Conservation (phyloP, 1,140 invertebrate species). For the Leptinotarsa texana region DNA sequence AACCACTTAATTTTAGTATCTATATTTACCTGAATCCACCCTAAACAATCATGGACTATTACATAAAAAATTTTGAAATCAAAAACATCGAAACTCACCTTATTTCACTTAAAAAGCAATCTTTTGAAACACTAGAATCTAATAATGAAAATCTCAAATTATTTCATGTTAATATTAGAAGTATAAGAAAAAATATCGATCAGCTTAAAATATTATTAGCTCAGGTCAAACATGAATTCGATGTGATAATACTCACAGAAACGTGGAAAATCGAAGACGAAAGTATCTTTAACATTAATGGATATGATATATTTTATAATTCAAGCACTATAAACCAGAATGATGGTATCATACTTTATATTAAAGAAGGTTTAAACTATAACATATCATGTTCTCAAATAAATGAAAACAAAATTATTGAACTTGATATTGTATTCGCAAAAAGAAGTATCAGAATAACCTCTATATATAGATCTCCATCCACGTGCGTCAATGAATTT, state of each 20-base stretch:
- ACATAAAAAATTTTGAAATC: no score
- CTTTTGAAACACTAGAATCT: neutral
- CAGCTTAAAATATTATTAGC: slow-evolving; percentile 1
- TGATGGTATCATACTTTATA: slow-evolving; percentile 8
- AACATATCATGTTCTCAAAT: neutral
- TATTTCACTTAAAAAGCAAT: no score
- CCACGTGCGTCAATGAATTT: neutral
- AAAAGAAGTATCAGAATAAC: slow-evolving; percentile 1
- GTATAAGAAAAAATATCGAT: neutral
- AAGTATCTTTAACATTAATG: neutral
- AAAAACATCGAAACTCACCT: no score
- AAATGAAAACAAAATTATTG: neutral
- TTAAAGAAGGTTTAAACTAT: neutral
- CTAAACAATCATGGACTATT: no score
- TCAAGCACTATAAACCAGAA: neutral
- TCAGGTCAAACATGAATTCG: neutral
- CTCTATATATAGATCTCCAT: slow-evolving; percentile 4
- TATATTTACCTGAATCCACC: no score
- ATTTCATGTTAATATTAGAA: slow-evolving; percentile 5
- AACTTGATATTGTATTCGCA: neutral
- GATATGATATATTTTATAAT: neutral
- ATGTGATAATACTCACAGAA: slow-evolving; percentile 6
- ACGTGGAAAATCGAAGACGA: slow-evolving; percentile 1
- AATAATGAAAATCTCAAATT: neutral
- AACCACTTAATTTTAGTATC: no score